Conservation (phyloP, 2,888 invertebrate species). For the Oscheius sp. region DNA sequence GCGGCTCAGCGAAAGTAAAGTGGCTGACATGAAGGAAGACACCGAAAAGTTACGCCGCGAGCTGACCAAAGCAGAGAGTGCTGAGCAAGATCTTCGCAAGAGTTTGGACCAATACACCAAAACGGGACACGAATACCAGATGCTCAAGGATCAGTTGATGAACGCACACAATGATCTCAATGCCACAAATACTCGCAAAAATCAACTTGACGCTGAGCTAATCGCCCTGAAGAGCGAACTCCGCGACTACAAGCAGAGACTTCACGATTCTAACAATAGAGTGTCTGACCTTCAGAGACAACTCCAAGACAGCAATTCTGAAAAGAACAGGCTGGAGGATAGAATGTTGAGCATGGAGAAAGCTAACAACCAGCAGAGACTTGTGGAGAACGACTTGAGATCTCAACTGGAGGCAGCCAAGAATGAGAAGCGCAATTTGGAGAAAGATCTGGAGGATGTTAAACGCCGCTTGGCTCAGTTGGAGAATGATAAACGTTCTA, state of each 20-base stretch:
- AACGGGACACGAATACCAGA: conserved; percentile 61
- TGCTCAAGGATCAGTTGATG: conserved; percentile 63
- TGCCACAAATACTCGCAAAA: conserved; percentile 60
- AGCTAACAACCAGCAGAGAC: conserved; percentile 62
- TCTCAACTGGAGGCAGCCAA: conserved; percentile 68
- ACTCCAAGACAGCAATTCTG: conserved; percentile 67
- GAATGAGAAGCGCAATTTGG: conserved; percentile 66
- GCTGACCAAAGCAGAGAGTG: conserved; percentile 64
- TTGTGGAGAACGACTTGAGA: conserved; percentile 66
- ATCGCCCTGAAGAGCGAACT: conserved; percentile 65
- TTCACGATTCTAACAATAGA: conserved; percentile 66
- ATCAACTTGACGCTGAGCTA: conserved; percentile 68
- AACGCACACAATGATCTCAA: conserved; percentile 67
- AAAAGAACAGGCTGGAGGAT: conserved; percentile 71
- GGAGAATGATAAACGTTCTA: conserved; percentile 63
- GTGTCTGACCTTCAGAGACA: conserved; percentile 70
- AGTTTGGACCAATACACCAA: conserved; percentile 63
- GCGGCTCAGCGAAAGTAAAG: conserved; percentile 67
- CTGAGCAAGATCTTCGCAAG: conserved; percentile 67
- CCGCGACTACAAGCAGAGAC: conserved; percentile 70
- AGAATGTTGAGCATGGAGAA: conserved; percentile 68
- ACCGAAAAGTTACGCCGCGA: conserved; percentile 67
- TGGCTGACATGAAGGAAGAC: conserved; percentile 67
- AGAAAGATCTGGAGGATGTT: conserved; percentile 68
- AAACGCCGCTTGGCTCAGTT: conserved; percentile 62